These are phyloP conservation scores for Drosophila kuntzei DNA, from an alignment of 2,888 invertebrate genomes.

Conservation along the genomic window DNA sequence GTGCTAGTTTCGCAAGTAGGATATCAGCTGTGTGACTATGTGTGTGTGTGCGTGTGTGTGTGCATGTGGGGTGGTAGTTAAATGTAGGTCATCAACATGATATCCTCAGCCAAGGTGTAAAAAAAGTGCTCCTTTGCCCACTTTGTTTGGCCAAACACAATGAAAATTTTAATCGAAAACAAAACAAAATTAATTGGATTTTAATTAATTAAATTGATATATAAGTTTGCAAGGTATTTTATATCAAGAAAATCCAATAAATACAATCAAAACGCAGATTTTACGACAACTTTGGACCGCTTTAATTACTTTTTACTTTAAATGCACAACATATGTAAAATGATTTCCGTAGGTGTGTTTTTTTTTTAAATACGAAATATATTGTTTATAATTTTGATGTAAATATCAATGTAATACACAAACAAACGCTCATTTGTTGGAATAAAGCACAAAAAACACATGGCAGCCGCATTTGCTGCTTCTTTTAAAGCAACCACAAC, in stretches of 20 bases:
- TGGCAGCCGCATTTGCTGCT: conserved; percentile 18
- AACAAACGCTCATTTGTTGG: conserved; percentile 20
- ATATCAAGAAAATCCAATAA: conserved; percentile 3
- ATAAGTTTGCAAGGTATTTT: background rate
- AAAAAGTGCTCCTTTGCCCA: conserved; percentile 22
- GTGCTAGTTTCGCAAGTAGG: conserved; percentile 46
- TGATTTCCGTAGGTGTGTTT: conserved; percentile 5
- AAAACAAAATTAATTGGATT: conserved; percentile 1
- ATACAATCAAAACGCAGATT: conserved; percentile 13
- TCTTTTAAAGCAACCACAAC: conserved; percentile 5
- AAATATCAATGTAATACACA: conserved; percentile 54
- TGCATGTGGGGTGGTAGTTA: conserved; percentile 39
- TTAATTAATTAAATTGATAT: background rate
- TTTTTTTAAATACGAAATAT: conserved; percentile 10
- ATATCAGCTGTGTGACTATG: conserved; percentile 17
- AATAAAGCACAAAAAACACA: conserved; percentile 44
- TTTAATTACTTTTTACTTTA: conserved; percentile 3
- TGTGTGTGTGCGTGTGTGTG: background rate
- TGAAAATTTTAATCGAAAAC: conserved; percentile 19
- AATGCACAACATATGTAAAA: conserved; percentile 16
- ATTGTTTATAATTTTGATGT: conserved; percentile 29
- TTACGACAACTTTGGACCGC: conserved; percentile 7
- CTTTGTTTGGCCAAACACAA: conserved; percentile 20
- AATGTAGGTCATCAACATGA: conserved; percentile 69
- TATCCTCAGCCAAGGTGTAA: conserved; percentile 53